A percentile compares a stretch with the other conserved stretches of the same genome.
These are phyloP conservation scores for Polyploca ridens DNA, from an alignment of 2,888 invertebrate genomes.

Conservation along the genomic window DNA sequence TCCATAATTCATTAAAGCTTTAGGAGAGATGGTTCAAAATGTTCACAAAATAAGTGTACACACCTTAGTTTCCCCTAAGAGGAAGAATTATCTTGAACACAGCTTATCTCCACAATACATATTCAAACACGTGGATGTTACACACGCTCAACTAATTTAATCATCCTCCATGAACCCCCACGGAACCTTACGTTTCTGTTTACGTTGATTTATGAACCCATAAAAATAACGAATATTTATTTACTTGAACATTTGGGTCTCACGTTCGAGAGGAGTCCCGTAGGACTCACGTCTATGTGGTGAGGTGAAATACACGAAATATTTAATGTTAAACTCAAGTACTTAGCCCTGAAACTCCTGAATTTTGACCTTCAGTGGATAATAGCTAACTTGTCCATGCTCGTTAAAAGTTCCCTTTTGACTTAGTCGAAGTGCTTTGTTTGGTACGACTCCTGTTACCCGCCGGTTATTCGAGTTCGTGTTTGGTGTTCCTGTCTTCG, in stretches of 20 bases:
- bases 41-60: too few relatives aligned
- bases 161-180: constrained; percentile 7
- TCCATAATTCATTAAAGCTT: too few relatives aligned
- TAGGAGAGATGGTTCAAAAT: too few relatives aligned
- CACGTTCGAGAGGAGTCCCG: constrained; percentile 2
- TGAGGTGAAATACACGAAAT: constrained; percentile 3
- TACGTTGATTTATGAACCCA: constrained; percentile 6
- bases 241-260: constrained; percentile 1
- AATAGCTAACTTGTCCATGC: constrained; percentile 3
- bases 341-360: neutral
- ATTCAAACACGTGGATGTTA: neutral
- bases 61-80: neutral
- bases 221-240: constrained; percentile 9
- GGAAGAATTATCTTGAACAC: neutral
- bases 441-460: neutral
- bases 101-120: neutral
- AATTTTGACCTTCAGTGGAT: neutral
- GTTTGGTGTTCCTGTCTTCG: neutral
- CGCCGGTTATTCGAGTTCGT: neutral
- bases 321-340: neutral
- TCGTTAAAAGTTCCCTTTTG: constrained; percentile 5
- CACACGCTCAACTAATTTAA: constrained; percentile 9
- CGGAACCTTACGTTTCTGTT: constrained; percentile 8
- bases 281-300: neutral
- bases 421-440: neutral